Percentiles rank a stretch among this genome's conserved stretches.
Conservation (phyloP, 2,113 vertebrate species). For the Rhinichthys klamathensis region DNA sequence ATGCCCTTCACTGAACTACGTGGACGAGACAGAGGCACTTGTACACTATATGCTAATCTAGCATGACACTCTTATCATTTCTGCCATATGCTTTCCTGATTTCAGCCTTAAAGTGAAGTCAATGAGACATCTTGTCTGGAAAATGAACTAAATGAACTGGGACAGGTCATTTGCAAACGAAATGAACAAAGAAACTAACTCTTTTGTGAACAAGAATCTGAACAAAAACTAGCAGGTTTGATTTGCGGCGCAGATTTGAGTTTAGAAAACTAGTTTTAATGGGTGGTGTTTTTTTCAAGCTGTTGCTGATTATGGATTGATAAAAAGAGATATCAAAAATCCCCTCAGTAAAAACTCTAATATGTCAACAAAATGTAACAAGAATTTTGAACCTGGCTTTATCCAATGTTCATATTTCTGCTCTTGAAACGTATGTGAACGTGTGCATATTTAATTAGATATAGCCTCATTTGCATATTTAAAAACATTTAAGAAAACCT, state of each 20-base stretch:
- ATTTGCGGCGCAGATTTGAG: not conserved
- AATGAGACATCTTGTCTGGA: not conserved
- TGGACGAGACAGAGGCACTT: not conserved
- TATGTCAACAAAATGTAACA: not conserved
- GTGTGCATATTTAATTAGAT: not conserved
- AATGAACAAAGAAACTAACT: not conserved
- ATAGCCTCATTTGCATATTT: not conserved
- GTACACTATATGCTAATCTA: not conserved
- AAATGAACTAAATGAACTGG: not conserved
- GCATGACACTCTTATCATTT: not conserved
- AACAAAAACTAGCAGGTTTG: not conserved
- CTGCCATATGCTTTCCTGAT: not conserved
- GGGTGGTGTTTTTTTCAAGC: too few species aligned
- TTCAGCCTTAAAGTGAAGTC: not conserved
- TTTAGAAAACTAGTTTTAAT: not conserved
- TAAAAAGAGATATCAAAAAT: not conserved
- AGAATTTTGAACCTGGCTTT: not conserved
- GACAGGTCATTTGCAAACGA: not conserved
- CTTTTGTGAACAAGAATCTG: not conserved
- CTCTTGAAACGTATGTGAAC: not conserved
- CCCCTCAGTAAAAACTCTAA: not conserved
- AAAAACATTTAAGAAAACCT: not conserved
- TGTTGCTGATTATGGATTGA: not conserved
- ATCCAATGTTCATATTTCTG: not conserved
- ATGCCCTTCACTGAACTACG: not conserved